Percentiles rank a stretch among this genome's conserved stretches.
phyloP scores from a whole-genome alignment of 2,797 vertebrate genomes.

The Danio choprae region DNA sequence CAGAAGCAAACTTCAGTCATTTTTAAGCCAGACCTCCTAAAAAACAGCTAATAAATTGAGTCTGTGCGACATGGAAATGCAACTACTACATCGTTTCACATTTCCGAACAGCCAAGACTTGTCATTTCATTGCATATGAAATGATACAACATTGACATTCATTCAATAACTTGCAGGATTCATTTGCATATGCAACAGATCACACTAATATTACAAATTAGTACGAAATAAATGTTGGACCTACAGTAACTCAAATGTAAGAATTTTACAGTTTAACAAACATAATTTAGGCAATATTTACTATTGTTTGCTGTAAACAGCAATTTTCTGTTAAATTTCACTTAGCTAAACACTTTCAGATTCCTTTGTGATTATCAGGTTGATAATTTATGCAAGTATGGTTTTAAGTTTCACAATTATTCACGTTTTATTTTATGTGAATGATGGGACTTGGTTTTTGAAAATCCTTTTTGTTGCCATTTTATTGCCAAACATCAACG shows the following conservation, averaged over 20 bases:
- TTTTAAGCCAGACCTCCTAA: slow-evolving; percentile 70
- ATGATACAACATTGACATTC: background rate
- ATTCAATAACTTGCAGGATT: background rate
- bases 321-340: background rate
- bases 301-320: background rate
- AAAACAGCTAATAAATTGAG: slow-evolving; percentile 58
- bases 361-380: background rate
- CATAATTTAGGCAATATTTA: background rate
- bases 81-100: slow-evolving; percentile 20
- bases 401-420: no score
- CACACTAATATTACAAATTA: background rate
- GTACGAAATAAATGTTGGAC: background rate
- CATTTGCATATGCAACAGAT: background rate
- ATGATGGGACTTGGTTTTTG: background rate
- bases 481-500: background rate
- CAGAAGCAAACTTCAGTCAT: slow-evolving; percentile 72
- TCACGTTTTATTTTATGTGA: slow-evolving; percentile 1
- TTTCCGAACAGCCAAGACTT: slow-evolving; percentile 25
- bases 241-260: background rate
- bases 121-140: background rate
- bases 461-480: background rate
- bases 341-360: background rate
- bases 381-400: no score
- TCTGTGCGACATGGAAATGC: slow-evolving; percentile 47
- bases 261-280: background rate